Percentiles rank a stretch among this genome's conserved stretches.
These are phyloP conservation scores for Hetaerina titia DNA, from an alignment of 2,888 invertebrate genomes.

Conservation along the genomic window DNA sequence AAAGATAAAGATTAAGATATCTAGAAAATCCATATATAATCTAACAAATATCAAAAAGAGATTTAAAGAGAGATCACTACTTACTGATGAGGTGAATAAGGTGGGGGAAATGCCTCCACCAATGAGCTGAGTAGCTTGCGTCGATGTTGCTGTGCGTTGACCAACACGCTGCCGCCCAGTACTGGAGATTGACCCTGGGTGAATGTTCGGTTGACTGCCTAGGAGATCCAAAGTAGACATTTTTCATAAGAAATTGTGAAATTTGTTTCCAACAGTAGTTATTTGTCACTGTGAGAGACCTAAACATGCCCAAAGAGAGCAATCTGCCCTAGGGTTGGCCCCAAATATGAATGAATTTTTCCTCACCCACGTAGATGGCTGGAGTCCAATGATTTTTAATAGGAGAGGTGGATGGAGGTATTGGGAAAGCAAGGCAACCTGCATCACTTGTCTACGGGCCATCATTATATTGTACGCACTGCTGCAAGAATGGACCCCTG, in stretches of 20 bases:
- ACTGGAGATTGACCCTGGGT: conserved; percentile 83
- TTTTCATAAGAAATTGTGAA: conserved; percentile 10
- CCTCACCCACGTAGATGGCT: too few species aligned
- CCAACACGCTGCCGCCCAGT: conserved; percentile 82
- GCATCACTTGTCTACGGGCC: too few species aligned
- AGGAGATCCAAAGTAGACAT: conserved; percentile 59
- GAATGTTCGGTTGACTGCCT: conserved; percentile 81
- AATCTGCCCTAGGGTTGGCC: too few species aligned
- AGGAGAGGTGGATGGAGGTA: too few species aligned
- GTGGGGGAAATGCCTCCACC: conserved; percentile 86
- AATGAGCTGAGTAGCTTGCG: conserved; percentile 82
- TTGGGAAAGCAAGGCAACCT: too few species aligned
- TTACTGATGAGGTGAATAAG: conserved; percentile 78
- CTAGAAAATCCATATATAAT: not conserved
- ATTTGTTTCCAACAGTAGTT: too few species aligned
- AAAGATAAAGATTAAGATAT: not conserved
- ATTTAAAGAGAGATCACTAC: not conserved
- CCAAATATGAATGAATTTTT: too few species aligned
- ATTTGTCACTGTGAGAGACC: too few species aligned
- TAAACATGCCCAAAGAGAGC: too few species aligned
- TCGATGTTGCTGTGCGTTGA: conserved; percentile 80
- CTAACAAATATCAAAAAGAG: not conserved
- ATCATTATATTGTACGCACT: too few species aligned
- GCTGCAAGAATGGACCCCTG: too few species aligned
- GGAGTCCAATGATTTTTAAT: too few species aligned